Percentiles rank a stretch among this genome's conserved stretches.
These are phyloP conservation scores for Leptura quadrifasciata DNA, from an alignment of 2,888 invertebrate species.

Conservation along the genomic window DNA sequence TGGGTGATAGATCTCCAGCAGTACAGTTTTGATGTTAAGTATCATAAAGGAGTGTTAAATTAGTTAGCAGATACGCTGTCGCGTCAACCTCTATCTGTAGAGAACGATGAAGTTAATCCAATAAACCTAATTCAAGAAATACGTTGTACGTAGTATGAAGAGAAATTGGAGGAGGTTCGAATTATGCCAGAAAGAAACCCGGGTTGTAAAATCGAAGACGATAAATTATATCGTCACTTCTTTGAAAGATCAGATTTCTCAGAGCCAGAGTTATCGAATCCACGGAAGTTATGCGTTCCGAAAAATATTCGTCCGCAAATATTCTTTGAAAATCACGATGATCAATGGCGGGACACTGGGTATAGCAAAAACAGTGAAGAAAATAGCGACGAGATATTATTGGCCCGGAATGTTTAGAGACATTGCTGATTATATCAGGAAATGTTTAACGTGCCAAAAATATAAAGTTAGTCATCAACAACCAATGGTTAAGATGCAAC, in stretches of 20 bases:
- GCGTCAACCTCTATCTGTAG: too few relatives aligned
- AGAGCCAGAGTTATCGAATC: neutral
- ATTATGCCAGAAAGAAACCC: neutral
- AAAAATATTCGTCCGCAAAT: too few relatives aligned
- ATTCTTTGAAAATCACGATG: too few relatives aligned
- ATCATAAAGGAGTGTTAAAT: too few relatives aligned
- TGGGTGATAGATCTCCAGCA: neutral
- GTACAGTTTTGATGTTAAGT: neutral
- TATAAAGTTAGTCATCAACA: constrained; percentile 25
- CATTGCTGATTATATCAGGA: neutral
- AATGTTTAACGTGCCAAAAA: constrained; percentile 21
- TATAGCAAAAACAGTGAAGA: constrained; percentile 8
- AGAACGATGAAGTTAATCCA: too few relatives aligned
- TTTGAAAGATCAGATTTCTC: neutral
- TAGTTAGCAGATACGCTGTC: too few relatives aligned
- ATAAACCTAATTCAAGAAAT: too few relatives aligned
- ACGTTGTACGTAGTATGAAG: too few relatives aligned
- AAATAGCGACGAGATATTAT: constrained; percentile 1
- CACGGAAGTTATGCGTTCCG: neutral
- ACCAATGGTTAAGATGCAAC: constrained; percentile 39
- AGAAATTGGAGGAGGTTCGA: too few relatives aligned
- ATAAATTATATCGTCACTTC: neutral
- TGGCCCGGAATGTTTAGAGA: neutral
- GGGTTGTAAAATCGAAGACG: neutral
- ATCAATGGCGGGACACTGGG: constrained; percentile 43